A percentile compares a stretch with the other conserved stretches of the same genome.
Evolutionary conservation across 2,888 invertebrate genomes (phyloP).

Genomic region (Rhorus exstirpatorius): DNA sequence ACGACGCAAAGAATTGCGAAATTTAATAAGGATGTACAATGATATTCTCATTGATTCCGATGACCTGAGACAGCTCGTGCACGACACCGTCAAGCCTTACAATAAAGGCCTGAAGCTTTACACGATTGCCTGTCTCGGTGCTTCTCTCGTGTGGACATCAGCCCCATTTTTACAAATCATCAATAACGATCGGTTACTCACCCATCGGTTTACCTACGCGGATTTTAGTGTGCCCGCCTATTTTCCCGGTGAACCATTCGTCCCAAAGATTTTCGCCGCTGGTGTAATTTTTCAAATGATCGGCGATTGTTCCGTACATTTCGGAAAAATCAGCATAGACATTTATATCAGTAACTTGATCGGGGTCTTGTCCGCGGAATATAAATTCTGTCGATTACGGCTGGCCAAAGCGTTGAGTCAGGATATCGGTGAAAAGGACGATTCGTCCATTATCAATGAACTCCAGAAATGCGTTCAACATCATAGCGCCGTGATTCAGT

Average conservation of each 20-base stretch:
- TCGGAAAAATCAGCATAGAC: slow-evolving; percentile 74
- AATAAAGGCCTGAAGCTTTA: slow-evolving; percentile 69
- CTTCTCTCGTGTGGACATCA: slow-evolving; percentile 65
- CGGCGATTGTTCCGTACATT: slow-evolving; percentile 49
- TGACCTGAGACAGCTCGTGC: slow-evolving; percentile 48
- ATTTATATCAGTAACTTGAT: slow-evolving; percentile 74
- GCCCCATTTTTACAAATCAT: slow-evolving; percentile 65
- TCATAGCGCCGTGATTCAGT: slow-evolving; percentile 58
- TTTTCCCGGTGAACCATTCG: slow-evolving; percentile 70
- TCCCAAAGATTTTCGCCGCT: slow-evolving; percentile 53
- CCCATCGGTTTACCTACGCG: slow-evolving; percentile 71
- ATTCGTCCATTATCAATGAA: neutral
- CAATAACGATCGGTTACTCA: slow-evolving; percentile 42
- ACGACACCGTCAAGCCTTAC: slow-evolving; percentile 61
- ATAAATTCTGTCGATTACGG: slow-evolving; percentile 69
- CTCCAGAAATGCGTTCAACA: slow-evolving; percentile 50
- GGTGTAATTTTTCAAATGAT: slow-evolving; percentile 64
- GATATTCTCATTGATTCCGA: slow-evolving; percentile 53
- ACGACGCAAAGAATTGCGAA: slow-evolving; percentile 51
- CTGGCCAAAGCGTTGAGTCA: slow-evolving; percentile 64
- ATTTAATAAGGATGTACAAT: slow-evolving; percentile 71
- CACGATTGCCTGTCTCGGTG: slow-evolving; percentile 8
- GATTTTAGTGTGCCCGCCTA: slow-evolving; percentile 72
- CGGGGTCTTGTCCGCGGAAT: slow-evolving; percentile 73
- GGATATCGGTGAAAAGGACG: slow-evolving; percentile 15